A percentile compares a stretch with the other conserved stretches of the same genome.
Conservation (phyloP, 2,888 invertebrate genomes). For the Cataglyphis albicans region DNA sequence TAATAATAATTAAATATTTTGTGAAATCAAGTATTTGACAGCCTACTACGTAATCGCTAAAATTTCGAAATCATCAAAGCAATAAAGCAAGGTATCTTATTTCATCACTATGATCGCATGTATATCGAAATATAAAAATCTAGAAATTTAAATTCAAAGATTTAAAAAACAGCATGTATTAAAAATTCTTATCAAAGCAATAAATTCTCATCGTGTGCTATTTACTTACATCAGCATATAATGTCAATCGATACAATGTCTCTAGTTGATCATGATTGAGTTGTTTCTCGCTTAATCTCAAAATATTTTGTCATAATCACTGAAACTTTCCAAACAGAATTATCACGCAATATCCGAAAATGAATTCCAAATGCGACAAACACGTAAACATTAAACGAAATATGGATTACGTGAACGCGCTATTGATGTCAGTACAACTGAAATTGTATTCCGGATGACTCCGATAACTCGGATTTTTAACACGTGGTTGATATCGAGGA, state of each 20-base stretch:
- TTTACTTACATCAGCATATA: not conserved
- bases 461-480: conserved; percentile 66
- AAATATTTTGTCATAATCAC: not conserved
- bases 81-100: not conserved
- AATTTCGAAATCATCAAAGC: not conserved
- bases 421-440: conserved; percentile 57
- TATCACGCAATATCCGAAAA: not conserved
- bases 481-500: conserved; percentile 66
- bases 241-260: not conserved
- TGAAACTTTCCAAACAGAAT: not conserved
- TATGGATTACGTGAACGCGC: not conserved
- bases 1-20: not conserved
- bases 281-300: not conserved
- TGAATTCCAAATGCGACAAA: not conserved
- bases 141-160: conserved; percentile 1
- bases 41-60: not conserved
- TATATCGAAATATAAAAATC: not conserved
- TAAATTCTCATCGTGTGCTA: not conserved
- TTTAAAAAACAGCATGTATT: not conserved
- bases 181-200: conserved; percentile 4
- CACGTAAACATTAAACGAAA: conserved; percentile 9
- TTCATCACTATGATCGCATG: not conserved
- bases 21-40: not conserved
- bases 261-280: not conserved
- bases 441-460: conserved; percentile 49